These are phyloP conservation scores for Elephas maximus DNA, from an alignment of 2,113 vertebrate species.

Conservation along the genomic window DNA sequence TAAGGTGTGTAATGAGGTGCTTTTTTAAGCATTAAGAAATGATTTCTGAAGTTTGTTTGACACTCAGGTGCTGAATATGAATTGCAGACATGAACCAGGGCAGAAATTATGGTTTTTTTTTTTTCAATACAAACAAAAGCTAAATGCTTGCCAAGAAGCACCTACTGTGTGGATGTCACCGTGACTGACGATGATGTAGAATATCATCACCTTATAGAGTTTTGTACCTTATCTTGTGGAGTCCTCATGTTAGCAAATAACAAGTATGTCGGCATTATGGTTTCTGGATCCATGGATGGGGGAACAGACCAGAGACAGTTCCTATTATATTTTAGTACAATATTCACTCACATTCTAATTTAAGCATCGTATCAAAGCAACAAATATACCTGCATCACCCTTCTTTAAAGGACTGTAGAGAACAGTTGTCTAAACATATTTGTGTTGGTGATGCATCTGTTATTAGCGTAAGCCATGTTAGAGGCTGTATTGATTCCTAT, in stretches of 20 bases:
- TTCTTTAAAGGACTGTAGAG: not conserved
- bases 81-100: not conserved
- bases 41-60: not conserved
- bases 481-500: not conserved
- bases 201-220: not conserved
- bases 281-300: not conserved
- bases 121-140: not conserved
- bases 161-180: not conserved
- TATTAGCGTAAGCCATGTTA: not conserved
- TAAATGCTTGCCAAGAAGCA: not conserved
- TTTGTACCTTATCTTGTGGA: not conserved
- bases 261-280: not conserved
- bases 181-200: rapidly evolving
- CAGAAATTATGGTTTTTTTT: not conserved
- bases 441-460: not conserved
- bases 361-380: not conserved
- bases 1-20: not conserved
- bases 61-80: not conserved
- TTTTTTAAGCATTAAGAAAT: not conserved
- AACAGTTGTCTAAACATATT: not conserved
- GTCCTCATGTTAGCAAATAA: not conserved
- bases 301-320: not conserved
- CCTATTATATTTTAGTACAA: not conserved
- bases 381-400: not conserved
- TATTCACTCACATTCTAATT: not conserved